These are phyloP conservation scores for Coecobrya sp. DNA, from an alignment of 2,888 invertebrate species.

Conservation along the genomic window DNA sequence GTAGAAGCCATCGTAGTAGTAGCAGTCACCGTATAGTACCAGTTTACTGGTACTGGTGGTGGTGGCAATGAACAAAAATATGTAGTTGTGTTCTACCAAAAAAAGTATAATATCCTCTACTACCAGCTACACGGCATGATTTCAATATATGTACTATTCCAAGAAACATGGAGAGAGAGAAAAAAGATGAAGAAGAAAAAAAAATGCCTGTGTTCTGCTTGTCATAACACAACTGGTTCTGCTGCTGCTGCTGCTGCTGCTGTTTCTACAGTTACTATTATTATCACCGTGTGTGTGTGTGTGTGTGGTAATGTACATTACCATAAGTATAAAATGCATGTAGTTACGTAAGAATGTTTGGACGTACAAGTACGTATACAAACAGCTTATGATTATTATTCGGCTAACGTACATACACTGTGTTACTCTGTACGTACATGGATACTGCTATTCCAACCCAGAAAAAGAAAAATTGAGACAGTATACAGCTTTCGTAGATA, in stretches of 20 bases:
- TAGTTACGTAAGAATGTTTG: neutral
- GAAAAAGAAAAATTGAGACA: slow-evolving; percentile 40
- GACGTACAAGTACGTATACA: neutral
- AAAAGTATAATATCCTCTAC: neutral
- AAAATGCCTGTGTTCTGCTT: slow-evolving; percentile 62
- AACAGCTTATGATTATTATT: neutral
- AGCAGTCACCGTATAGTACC: too few relatives aligned
- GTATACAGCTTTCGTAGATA: neutral
- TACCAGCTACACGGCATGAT: slow-evolving; percentile 10
- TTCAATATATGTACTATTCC: slow-evolving; percentile 1
- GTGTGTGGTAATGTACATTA: neutral
- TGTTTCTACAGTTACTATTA: neutral
- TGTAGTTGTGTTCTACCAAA: slow-evolving; percentile 17
- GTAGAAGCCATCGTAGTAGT: neutral
- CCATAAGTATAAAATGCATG: slow-evolving; percentile 12
- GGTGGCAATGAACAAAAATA: slow-evolving; percentile 70
- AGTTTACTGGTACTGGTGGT: neutral
- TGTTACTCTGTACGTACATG: neutral
- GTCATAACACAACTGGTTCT: slow-evolving; percentile 66
- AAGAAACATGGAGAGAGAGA: neutral
- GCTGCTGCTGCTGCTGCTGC: neutral
- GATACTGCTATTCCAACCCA: neutral
- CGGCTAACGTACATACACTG: neutral
- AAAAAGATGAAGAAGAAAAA: slow-evolving; percentile 38
- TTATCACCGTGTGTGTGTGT: neutral